Conservation (phyloP, 2,797 vertebrate genomes). For the Macropus fuliginosus region DNA sequence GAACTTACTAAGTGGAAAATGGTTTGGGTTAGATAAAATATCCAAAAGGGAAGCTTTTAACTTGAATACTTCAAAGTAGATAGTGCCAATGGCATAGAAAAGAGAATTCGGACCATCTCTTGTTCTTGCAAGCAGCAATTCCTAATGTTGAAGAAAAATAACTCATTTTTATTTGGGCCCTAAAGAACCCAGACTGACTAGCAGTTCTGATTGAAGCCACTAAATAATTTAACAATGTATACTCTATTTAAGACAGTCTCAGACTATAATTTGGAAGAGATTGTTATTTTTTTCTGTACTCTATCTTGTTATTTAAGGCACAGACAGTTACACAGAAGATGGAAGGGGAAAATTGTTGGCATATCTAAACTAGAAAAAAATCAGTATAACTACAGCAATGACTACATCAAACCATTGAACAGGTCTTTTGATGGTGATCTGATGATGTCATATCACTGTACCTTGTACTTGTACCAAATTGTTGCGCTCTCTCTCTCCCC, state of each 20-base stretch:
- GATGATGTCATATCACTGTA: not conserved
- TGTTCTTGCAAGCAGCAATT: not conserved
- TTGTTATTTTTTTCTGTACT: not conserved
- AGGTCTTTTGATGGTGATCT: not conserved
- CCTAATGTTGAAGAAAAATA: not conserved
- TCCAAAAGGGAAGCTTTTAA: not conserved
- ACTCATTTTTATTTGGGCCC: not conserved
- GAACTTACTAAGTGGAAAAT: not conserved
- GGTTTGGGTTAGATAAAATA: not conserved
- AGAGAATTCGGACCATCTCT: not conserved
- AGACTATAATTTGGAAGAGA: constrained; percentile 18
- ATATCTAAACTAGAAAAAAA: not conserved
- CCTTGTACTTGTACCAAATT: constrained; percentile 22
- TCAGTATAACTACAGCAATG: not conserved
- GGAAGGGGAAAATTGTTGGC: not conserved
- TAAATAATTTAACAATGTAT: not conserved
- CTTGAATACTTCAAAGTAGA: not conserved
- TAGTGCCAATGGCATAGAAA: not conserved
- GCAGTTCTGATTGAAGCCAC: not conserved
- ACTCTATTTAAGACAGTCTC: not conserved
- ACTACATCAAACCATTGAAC: not conserved
- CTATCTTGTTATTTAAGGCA: not conserved
- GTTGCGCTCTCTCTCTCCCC: not conserved
- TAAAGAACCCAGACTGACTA: not conserved
- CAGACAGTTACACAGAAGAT: not conserved